phyloP scores from a whole-genome alignment of 1,140 invertebrate species.

The Hylaeus anthracinus region DNA sequence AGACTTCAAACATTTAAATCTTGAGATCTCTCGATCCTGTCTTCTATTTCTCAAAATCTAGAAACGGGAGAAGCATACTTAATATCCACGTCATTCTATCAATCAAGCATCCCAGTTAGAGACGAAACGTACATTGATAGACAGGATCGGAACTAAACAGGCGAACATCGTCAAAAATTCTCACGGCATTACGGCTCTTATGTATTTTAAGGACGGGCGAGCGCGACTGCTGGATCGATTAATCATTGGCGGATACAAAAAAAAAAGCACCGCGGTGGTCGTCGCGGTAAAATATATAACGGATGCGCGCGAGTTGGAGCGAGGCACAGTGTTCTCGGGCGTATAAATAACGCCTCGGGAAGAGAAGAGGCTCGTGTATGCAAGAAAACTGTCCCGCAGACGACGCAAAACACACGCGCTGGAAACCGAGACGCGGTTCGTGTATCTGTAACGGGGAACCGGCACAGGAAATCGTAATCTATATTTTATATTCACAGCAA shows the following conservation, averaged over 20 bases:
- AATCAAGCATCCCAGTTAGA: constrained; percentile 5
- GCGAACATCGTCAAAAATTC: neutral
- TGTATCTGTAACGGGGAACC: constrained; percentile 16
- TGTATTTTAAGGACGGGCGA: constrained; percentile 56
- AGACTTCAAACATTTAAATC: too few species aligned
- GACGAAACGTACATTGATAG: too few species aligned
- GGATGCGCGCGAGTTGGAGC: constrained; percentile 28
- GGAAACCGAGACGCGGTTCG: constrained; percentile 6
- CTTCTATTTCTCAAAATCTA: too few species aligned
- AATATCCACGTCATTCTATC: constrained; percentile 2
- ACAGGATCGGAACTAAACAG: constrained; percentile 15
- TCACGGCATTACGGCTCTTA: neutral
- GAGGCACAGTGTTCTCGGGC: constrained; percentile 42
- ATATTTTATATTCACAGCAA: constrained; percentile 51
- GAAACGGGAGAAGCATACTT: neutral
- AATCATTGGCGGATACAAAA: constrained; percentile 66
- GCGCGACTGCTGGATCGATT: constrained; percentile 55
- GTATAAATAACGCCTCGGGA: constrained; percentile 66
- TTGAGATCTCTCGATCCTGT: too few species aligned
- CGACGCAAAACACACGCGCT: constrained; percentile 14
- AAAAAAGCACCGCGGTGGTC: constrained; percentile 11
- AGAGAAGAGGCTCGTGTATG: constrained; percentile 13
- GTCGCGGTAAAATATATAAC: constrained; percentile 47
- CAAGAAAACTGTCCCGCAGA: constrained; percentile 22
- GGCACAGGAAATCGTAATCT: constrained; percentile 49